Evolutionary conservation across 2,113 vertebrate species (phyloP).

Genomic region (Hydrolagus affinis): DNA sequence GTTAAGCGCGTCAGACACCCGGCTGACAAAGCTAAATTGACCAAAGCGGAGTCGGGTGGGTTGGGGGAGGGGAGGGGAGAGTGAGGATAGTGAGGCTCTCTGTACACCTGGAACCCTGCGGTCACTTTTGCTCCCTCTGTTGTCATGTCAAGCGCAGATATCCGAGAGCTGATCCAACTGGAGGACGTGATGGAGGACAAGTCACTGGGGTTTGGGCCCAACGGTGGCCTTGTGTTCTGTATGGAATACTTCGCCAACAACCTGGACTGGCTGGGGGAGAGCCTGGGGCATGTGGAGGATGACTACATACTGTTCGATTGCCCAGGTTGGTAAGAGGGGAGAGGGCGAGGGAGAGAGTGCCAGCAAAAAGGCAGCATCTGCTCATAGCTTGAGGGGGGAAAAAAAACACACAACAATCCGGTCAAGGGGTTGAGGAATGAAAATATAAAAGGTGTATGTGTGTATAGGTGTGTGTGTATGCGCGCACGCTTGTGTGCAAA

Average conservation of each 20-base stretch:
- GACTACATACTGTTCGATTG: conserved; percentile 95
- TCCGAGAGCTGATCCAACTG: conserved; percentile 88
- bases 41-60: no score
- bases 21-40: no score
- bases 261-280: conserved; percentile 85
- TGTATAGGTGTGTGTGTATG: no score
- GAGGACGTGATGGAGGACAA: conserved; percentile 94
- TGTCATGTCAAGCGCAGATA: conserved; percentile 56
- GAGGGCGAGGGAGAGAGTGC: not conserved
- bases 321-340: conserved; percentile 64
- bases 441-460: not conserved
- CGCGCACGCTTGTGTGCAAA: no score
- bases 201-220: conserved; percentile 79
- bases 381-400: no score
- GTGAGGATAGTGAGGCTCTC: no score
- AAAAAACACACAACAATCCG: not conserved
- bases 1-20: no score
- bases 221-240: conserved; percentile 90
- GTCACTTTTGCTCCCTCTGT: not conserved
- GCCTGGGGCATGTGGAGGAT: conserved; percentile 83
- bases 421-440: not conserved
- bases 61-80: no score
- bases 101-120: no score
- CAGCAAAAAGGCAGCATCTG: not conserved
- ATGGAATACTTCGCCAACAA: conserved; percentile 97